These are phyloP conservation scores for Drosophila ustulata DNA, from an alignment of 2,888 invertebrate genomes.

Conservation along the genomic window DNA sequence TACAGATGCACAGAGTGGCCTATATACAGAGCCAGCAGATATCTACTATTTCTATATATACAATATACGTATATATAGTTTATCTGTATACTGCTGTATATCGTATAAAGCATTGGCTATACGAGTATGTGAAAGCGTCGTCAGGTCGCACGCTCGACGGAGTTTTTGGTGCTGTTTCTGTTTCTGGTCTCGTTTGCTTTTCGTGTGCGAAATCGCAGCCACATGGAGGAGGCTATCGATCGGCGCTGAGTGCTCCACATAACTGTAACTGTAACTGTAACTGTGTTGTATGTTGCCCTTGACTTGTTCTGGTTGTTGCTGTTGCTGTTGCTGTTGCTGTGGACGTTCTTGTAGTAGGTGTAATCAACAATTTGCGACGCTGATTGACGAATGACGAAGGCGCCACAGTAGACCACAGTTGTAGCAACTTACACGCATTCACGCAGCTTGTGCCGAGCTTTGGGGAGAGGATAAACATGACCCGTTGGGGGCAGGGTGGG, in stretches of 20 bases:
- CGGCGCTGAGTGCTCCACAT: conserved; percentile 57
- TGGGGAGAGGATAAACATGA: not conserved
- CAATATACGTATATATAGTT: conserved; percentile 15
- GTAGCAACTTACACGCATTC: conserved; percentile 42
- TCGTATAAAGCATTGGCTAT: conserved; percentile 35
- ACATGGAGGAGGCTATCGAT: conserved; percentile 58
- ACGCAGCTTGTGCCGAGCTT: conserved; percentile 37
- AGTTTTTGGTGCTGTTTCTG: conserved; percentile 32
- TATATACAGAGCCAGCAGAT: conserved; percentile 47
- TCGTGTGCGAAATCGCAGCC: conserved; percentile 75
- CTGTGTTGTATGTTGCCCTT: conserved; percentile 67
- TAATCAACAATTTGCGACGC: conserved; percentile 79
- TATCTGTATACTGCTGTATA: conserved; percentile 13
- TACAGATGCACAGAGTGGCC: conserved; percentile 38
- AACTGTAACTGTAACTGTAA: conserved; percentile 52
- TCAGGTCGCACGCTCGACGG: conserved; percentile 50
- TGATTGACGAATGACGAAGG: conserved; percentile 73
- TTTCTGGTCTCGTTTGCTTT: conserved; percentile 65
- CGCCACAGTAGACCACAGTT: conserved; percentile 22
- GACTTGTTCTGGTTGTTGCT: conserved; percentile 54
- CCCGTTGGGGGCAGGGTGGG: not conserved
- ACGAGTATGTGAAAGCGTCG: conserved; percentile 50
- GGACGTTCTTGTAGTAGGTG: conserved; percentile 70
- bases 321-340: conserved; percentile 38
- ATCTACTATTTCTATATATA: conserved; percentile 31